Conservation (phyloP, 2,113 vertebrate genomes). For the Bostrychus sinensis region DNA sequence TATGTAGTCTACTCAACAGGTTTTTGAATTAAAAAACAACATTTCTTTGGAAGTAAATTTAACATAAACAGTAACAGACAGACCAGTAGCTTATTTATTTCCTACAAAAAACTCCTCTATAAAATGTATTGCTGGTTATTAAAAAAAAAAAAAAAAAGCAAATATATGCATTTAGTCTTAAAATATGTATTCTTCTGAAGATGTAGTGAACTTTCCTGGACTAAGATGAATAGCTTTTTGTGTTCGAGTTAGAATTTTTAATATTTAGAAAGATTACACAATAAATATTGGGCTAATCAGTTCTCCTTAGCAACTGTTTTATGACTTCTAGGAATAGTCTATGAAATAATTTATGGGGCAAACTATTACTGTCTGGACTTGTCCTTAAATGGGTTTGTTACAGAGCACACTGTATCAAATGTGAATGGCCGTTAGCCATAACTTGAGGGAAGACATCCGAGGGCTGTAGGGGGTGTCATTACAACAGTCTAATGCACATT, state of each 20-base stretch:
- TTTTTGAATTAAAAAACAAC: too few species aligned
- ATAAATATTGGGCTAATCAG: not conserved
- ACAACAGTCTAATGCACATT: constrained; percentile 46
- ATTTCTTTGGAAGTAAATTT: too few species aligned
- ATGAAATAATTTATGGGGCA: not conserved
- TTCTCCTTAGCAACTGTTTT: not conserved
- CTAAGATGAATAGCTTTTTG: too few species aligned
- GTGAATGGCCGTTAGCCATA: not conserved
- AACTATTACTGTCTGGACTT: not conserved
- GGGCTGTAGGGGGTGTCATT: constrained; percentile 37
- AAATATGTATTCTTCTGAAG: too few species aligned
- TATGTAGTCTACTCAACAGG: too few species aligned
- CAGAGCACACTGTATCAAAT: not conserved
- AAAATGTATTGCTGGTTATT: not conserved
- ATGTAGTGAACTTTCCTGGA: too few species aligned
- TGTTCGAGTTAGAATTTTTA: too few species aligned
- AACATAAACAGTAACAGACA: too few species aligned
- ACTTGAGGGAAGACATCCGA: constrained; percentile 25
- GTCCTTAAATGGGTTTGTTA: not conserved
- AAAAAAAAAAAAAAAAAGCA: too few species aligned
- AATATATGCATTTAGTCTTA: too few species aligned
- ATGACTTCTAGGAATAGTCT: not conserved
- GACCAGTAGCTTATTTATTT: too few species aligned
- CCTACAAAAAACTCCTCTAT: too few species aligned
- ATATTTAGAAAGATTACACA: not conserved